Evolutionary conservation across 2,113 vertebrate species (phyloP), one percentile per base, ranked within the genome.

Genomic region (Callionymus lyra): DNA sequence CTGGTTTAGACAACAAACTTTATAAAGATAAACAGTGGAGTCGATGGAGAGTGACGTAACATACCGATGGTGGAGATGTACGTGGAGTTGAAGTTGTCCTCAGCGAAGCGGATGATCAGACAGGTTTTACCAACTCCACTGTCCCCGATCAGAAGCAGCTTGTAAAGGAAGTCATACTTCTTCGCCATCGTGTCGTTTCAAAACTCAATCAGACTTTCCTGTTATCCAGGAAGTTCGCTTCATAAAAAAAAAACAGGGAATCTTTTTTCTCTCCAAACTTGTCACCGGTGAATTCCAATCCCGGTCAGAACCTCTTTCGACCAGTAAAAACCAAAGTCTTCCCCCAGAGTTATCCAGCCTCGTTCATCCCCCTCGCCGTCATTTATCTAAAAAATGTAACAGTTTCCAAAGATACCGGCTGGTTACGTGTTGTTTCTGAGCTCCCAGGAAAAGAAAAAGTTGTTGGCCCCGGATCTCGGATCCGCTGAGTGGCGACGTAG

Each of bases 61-160:
- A 64, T 82, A 94, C 92, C 92, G 38, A 96, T 96, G 62, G 93
- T 96, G 53, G 91, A 94, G 73, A 97, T 97, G 79, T 94, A 94
- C 0, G 93, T 97, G 66, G 77, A 88, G 80, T 89, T 91, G 84
- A 96, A 97, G 74, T 90, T 90, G 79, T 94, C 91, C 68, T 96
- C 91, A 1, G 91, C 88, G 43, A 97, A 96, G 39, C 93, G 88
- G 50, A 97, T 91, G 76, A 96, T 90, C 51, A 97, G 84, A 71
- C 93, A 97, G 0, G 92, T 93, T 81, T 96, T 96, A 5, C 92
- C 93, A 44, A 97, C 93, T 41, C 92, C 92, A 16, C 91, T 94
- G 81, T 97, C 93, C 47, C 92, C 93, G 73, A 97, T 94, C 32
- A 97, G 87, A 35, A 91, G 73, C 71, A 93, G 37, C 65, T 91